Conservation (phyloP, 2,797 vertebrate species). For the Mus spretus region DNA sequence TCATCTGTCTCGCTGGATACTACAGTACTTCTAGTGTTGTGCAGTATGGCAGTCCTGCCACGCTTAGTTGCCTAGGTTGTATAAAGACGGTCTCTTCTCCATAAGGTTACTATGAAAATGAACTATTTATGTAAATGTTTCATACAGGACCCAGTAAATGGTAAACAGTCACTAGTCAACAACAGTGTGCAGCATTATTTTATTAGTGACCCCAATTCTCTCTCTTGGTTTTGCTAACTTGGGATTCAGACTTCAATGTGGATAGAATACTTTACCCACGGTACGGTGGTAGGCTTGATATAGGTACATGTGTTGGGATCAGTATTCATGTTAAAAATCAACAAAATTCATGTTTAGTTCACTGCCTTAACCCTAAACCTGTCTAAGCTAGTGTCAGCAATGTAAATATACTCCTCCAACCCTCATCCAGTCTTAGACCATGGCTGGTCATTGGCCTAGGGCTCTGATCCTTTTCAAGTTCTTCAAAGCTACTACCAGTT, state of each 20-base stretch:
- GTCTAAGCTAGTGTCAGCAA: background rate
- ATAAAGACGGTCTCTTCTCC: background rate
- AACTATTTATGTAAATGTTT: background rate
- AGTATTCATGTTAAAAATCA: constrained; percentile 27
- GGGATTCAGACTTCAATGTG: background rate
- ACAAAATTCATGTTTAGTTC: background rate
- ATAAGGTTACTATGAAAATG: background rate
- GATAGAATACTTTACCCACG: background rate
- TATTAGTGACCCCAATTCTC: constrained; percentile 46
- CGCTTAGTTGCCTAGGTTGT: background rate
- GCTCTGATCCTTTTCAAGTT: constrained; percentile 34
- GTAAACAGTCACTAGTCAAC: constrained; percentile 13
- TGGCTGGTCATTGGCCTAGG: background rate
- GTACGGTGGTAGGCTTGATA: background rate
- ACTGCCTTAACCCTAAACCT: background rate
- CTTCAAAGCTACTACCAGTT: background rate
- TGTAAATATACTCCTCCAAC: too few species aligned
- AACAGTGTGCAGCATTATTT: constrained; percentile 29
- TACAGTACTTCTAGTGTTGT: background rate
- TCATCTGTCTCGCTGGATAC: background rate
- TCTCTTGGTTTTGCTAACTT: constrained; percentile 15
- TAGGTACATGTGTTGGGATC: background rate
- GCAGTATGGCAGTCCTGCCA: background rate
- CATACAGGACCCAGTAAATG: background rate
- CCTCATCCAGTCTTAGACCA: background rate